These are phyloP conservation scores for Amphiprion ocellaris DNA, from an alignment of 2,113 vertebrate species.

Conservation along the genomic window DNA sequence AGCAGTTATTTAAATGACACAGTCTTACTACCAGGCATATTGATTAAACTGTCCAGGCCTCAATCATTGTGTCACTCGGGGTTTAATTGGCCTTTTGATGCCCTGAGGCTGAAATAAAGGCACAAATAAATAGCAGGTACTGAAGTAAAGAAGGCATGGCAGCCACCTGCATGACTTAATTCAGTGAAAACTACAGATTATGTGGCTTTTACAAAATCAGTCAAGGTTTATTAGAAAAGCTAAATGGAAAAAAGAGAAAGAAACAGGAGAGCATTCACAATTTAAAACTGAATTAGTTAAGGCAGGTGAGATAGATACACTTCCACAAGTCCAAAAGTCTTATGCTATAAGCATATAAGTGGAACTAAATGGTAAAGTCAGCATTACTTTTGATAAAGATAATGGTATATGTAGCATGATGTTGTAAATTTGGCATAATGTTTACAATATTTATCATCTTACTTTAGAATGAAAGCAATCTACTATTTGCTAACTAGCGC, in stretches of 20 bases:
- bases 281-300: too few relatives aligned
- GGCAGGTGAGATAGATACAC: too few relatives aligned
- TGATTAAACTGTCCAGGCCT: conserved; percentile 65
- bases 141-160: conserved; percentile 11
- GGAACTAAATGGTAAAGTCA: too few relatives aligned
- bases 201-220: background rate
- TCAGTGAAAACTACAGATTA: background rate
- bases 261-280: too few relatives aligned
- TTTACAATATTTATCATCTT: too few relatives aligned
- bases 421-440: too few relatives aligned
- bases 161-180: conserved; percentile 5
- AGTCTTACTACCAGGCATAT: conserved; percentile 44
- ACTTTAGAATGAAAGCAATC: too few relatives aligned
- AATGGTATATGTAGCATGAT: too few relatives aligned
- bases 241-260: background rate
- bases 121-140: conserved; percentile 47
- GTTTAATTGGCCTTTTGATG: conserved; percentile 53
- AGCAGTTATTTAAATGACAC: conserved; percentile 43
- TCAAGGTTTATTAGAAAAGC: background rate
- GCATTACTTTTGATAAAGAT: too few relatives aligned
- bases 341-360: too few relatives aligned
- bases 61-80: conserved; percentile 37
- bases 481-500: too few relatives aligned
- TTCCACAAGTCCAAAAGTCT: too few relatives aligned
- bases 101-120: conserved; percentile 49